Evolutionary conservation across 2,888 invertebrate genomes (phyloP).

Genomic region (Chaitophorus viminalis): DNA sequence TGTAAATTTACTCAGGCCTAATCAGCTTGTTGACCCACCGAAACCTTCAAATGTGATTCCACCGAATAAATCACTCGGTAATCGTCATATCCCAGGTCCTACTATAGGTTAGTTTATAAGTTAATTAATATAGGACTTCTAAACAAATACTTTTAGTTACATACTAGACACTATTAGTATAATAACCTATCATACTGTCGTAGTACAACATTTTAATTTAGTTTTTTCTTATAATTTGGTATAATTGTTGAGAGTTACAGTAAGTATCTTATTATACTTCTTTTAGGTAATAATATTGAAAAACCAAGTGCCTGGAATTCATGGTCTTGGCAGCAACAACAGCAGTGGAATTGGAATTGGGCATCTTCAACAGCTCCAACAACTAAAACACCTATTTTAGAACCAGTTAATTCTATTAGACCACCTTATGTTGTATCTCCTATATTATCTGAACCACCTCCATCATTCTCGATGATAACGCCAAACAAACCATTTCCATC

Average conservation of each 20-base stretch:
- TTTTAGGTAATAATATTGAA: slow-evolving; percentile 47
- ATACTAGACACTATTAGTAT: not conserved
- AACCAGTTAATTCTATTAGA: slow-evolving; percentile 28
- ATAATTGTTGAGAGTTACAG: not conserved
- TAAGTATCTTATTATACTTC: not conserved
- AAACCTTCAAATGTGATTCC: not conserved
- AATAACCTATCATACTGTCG: no score
- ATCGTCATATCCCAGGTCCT: not conserved
- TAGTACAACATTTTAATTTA: no score
- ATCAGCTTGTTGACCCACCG: slow-evolving; percentile 1
- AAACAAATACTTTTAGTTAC: not conserved
- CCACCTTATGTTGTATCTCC: slow-evolving; percentile 33
- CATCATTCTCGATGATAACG: slow-evolving; percentile 7
- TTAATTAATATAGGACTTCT: not conserved
- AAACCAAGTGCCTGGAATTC: slow-evolving; percentile 54
- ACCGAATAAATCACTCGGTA: slow-evolving; percentile 64
- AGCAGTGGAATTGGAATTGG: slow-evolving; percentile 58
- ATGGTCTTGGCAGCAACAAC: slow-evolving; percentile 52
- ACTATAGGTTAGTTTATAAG: slow-evolving; percentile 21
- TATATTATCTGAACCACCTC: slow-evolving; percentile 34
- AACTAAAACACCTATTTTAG: slow-evolving; percentile 26
- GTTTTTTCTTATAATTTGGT: no score
- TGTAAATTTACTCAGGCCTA: slow-evolving; percentile 41
- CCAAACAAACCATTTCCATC: slow-evolving; percentile 18
- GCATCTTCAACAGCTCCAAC: slow-evolving; percentile 3